phyloP scores from a whole-genome alignment of 2,797 vertebrate genomes.

The Pristis pectinata region DNA sequence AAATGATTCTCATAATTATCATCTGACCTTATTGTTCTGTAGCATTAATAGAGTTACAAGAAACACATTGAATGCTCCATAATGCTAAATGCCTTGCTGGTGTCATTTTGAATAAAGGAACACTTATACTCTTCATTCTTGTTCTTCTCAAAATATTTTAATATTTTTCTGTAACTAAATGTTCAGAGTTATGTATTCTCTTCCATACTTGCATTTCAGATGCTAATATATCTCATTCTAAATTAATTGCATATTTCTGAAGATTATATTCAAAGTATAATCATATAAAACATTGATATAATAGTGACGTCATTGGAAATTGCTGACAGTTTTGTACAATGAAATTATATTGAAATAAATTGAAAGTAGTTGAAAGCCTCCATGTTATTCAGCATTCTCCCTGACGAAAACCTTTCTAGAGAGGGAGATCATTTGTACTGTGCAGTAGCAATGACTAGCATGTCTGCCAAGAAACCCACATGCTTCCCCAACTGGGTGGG shows the following conservation, averaged over 20 bases:
- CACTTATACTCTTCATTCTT: background rate
- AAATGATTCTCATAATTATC: background rate
- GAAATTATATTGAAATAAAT: background rate
- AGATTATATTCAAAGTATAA: background rate
- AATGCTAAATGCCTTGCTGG: background rate
- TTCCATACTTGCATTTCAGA: background rate
- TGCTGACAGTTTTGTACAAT: no score
- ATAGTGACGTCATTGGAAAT: background rate
- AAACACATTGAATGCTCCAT: background rate
- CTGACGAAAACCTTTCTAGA: background rate
- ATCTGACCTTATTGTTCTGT: background rate
- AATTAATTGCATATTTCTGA: background rate
- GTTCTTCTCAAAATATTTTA: background rate
- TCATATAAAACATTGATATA: background rate
- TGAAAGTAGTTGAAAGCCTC: background rate
- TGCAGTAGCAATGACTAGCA: conserved; percentile 12
- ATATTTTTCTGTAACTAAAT: background rate
- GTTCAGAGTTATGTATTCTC: background rate
- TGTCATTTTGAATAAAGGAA: background rate
- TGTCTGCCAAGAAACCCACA: conserved; percentile 20
- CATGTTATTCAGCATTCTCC: background rate
- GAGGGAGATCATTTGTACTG: background rate
- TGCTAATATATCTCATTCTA: background rate
- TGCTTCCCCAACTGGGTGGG: conserved; percentile 15
- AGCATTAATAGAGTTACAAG: background rate